Percentiles rank a stretch among this genome's conserved stretches.
Evolutionary conservation across 2,113 vertebrate species (phyloP).

Genomic region (Lepidothrix coronata): DNA sequence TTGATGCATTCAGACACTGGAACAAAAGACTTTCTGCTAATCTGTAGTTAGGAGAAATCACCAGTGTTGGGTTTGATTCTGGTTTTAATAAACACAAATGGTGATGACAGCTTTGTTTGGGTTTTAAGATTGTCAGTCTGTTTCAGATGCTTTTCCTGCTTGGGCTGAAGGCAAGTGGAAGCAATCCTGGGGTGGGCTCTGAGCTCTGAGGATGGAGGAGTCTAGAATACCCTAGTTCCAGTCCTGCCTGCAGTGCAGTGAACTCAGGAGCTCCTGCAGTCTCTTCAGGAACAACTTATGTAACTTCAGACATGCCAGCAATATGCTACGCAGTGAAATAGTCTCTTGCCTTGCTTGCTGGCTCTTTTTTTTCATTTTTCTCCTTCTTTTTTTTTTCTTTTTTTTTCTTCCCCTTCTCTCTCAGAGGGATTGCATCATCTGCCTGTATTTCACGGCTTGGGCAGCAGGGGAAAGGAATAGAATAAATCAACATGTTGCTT

Average conservation of each 20-base stretch:
- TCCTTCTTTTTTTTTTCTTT: neutral
- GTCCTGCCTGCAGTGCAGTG: neutral
- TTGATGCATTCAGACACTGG: neutral
- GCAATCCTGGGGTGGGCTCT: neutral
- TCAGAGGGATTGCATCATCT: slow-evolving; percentile 51
- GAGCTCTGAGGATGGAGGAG: neutral
- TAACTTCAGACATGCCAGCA: neutral
- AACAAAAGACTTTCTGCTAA: neutral
- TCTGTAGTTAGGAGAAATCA: neutral
- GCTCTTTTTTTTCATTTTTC: too few species aligned
- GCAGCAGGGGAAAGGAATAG: slow-evolving; percentile 36
- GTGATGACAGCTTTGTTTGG: slow-evolving; percentile 8
- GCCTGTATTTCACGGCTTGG: slow-evolving; percentile 52
- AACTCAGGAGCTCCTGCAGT: neutral
- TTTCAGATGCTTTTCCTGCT: neutral
- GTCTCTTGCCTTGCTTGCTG: neutral
- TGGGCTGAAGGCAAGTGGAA: neutral
- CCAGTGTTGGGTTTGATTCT: slow-evolving; percentile 14
- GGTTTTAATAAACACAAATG: slow-evolving; percentile 32
- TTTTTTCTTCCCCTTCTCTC: neutral
- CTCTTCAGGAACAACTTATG: neutral
- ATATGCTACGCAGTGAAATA: neutral
- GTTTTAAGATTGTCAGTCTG: neutral
- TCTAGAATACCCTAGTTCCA: neutral
- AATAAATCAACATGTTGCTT: slow-evolving; percentile 52